These are phyloP conservation scores for Timandra comae DNA, from an alignment of 2,888 invertebrate genomes.

Conservation along the genomic window DNA sequence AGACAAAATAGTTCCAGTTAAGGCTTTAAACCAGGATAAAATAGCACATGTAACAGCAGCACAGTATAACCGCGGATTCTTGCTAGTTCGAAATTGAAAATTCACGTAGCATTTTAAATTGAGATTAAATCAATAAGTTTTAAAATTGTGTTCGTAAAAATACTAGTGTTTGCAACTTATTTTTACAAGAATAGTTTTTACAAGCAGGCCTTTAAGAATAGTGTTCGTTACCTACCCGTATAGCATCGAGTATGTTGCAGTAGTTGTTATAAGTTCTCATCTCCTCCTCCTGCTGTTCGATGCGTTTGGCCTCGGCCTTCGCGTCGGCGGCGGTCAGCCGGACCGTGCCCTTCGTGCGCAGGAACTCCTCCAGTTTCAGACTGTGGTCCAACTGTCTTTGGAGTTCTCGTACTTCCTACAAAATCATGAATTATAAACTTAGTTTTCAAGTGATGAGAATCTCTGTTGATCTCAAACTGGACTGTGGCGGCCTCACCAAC, in stretches of 20 bases:
- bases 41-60: too few relatives aligned
- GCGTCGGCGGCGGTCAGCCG: constrained; percentile 85
- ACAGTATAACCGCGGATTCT: too few relatives aligned
- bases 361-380: constrained; percentile 88
- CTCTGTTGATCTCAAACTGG: too few relatives aligned
- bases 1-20: too few relatives aligned
- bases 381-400: constrained; percentile 91
- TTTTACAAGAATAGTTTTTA: constrained; percentile 28
- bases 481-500: too few relatives aligned
- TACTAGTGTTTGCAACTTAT: too few relatives aligned
- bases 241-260: constrained; percentile 84
- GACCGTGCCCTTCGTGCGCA: constrained; percentile 89
- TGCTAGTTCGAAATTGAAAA: too few relatives aligned
- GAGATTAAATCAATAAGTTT: too few relatives aligned
- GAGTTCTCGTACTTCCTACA: constrained; percentile 89
- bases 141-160: too few relatives aligned
- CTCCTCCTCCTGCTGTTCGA: constrained; percentile 80
- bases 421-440: constrained; percentile 3
- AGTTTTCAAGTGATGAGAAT: too few relatives aligned
- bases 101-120: too few relatives aligned
- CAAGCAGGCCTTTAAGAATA: background rate
- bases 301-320: constrained; percentile 83
- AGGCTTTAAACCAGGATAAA: too few relatives aligned
- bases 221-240: constrained; percentile 69
- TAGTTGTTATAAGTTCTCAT: constrained; percentile 84